Evolutionary conservation across 2,113 vertebrate species (phyloP), one percentile per base, ranked within the genome.

Genomic region (Trichomycterus rosablanca): DNA sequence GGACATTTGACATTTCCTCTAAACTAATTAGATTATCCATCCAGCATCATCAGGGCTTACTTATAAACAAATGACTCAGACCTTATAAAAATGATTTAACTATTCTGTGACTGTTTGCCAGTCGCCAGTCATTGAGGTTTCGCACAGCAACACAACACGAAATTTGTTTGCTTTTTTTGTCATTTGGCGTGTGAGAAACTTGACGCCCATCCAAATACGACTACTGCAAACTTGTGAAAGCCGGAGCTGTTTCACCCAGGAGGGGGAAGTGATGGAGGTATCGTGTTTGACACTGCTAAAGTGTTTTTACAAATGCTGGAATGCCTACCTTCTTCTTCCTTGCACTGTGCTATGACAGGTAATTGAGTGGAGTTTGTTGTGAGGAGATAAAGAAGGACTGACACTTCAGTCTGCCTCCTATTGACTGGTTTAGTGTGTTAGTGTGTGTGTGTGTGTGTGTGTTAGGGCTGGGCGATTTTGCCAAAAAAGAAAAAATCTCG

Each of bases 281-380:
- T 68, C 48, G 44, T 46, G 28, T 79, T 73, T 73, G 72, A 74
- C 70, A 63, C 64, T 45, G 61, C 61, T 75, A 76, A 76, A 71
- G 70, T 78, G 74, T 73, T 76, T 74, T 63, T 71, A 61, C 72
- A 76, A 76, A 71, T 59, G 59, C 71, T 72, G 59, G 51, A 66
- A 69, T 51, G 16, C 48, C 46, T 28, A 20, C 30, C 46, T 55
- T 26, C 34, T 63, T 50, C 52, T 52, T 30, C 49, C 49, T 44
- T 44, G n/a, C n/a, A n/a, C 42, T 70, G 56, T 23, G 34, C 39
- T 66, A 45, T 64, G 59, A 65, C 51, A 77, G 63, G 72, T 66
- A 76, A 74, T 66, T 67, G 66, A 76, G 56, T 73, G 50, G 58
- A 70, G 65, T 56, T 40, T 62, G 57, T 34, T 53, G 39, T 63